These are phyloP conservation scores for Cybosia mesomella DNA, from an alignment of 2,888 invertebrate species.

Conservation along the genomic window DNA sequence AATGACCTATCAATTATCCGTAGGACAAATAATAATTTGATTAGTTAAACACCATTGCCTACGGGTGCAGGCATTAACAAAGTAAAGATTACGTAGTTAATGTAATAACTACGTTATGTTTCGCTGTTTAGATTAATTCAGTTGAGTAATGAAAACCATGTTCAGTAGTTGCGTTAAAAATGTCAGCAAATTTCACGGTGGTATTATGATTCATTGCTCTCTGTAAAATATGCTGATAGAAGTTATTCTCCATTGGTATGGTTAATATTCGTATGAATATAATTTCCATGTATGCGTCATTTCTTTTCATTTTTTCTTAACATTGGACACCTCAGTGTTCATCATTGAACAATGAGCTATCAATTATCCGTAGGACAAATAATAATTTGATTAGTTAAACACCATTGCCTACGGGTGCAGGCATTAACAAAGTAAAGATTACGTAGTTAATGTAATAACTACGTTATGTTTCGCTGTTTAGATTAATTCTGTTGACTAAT, in stretches of 20 bases:
- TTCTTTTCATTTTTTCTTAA: conserved; percentile 17
- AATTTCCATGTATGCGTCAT: conserved; percentile 7
- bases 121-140: conserved; percentile 59
- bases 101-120: too few relatives aligned
- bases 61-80: conserved; percentile 58
- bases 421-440: conserved; percentile 61
- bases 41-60: conserved; percentile 56
- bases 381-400: conserved; percentile 60
- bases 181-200: conserved; percentile 50
- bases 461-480: conserved; percentile 56
- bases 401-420: conserved; percentile 49
- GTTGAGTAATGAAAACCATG: conserved; percentile 66
- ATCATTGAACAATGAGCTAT: conserved; percentile 35
- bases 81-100: conserved; percentile 58
- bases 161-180: conserved; percentile 56
- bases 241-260: conserved; percentile 17
- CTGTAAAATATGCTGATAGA: conserved; percentile 35
- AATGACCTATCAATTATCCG: conserved; percentile 48
- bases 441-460: conserved; percentile 54
- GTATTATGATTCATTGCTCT: conserved; percentile 33
- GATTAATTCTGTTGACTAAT: conserved; percentile 65
- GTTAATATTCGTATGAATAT: conserved; percentile 41
- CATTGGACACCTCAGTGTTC: conserved; percentile 13
- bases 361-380: conserved; percentile 51
- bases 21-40: conserved; percentile 53